These are phyloP conservation scores for Dynastes maya DNA, from an alignment of 2,888 invertebrate genomes.

Conservation along the genomic window DNA sequence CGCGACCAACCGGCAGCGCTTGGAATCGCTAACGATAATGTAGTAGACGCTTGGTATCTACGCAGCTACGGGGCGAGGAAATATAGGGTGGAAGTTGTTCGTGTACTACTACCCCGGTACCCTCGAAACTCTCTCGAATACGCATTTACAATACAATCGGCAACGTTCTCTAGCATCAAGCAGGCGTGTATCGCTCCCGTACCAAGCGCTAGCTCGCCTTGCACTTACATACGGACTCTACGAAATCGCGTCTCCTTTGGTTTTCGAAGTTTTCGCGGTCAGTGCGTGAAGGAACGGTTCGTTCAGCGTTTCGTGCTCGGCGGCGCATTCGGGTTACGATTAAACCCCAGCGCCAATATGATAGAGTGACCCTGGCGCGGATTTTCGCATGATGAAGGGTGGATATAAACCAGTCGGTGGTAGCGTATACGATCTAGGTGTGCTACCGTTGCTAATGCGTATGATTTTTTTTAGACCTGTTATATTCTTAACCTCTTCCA, in stretches of 20 bases:
- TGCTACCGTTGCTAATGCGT: constrained; percentile 32
- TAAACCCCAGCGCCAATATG: constrained; percentile 1
- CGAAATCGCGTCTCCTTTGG: neutral
- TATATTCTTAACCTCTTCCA: neutral
- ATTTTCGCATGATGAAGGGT: constrained; percentile 30
- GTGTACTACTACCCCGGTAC: constrained; percentile 22
- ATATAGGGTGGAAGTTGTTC: neutral
- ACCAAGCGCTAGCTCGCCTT: too few relatives aligned
- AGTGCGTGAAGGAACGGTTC: constrained; percentile 24
- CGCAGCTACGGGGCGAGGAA: neutral
- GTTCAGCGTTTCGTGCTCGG: constrained; percentile 1
- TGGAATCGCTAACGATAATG: constrained; percentile 32
- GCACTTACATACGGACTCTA: too few relatives aligned
- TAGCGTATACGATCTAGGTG: constrained; percentile 42
- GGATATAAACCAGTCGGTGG: constrained; percentile 42
- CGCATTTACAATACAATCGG: neutral
- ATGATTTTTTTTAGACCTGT: constrained; percentile 12
- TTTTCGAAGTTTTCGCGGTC: constrained; percentile 10
- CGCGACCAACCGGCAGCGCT: neutral
- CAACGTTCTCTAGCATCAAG: neutral
- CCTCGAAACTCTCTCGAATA: constrained; percentile 22
- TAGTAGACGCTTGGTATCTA: constrained; percentile 8
- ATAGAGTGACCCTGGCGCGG: neutral
- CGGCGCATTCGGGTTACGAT: constrained; percentile 36
- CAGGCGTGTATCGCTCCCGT: neutral